Evolutionary conservation across 2,113 vertebrate genomes (phyloP), one percentile per base, ranked within the genome.

Genomic region (Prunella fulvescens): DNA sequence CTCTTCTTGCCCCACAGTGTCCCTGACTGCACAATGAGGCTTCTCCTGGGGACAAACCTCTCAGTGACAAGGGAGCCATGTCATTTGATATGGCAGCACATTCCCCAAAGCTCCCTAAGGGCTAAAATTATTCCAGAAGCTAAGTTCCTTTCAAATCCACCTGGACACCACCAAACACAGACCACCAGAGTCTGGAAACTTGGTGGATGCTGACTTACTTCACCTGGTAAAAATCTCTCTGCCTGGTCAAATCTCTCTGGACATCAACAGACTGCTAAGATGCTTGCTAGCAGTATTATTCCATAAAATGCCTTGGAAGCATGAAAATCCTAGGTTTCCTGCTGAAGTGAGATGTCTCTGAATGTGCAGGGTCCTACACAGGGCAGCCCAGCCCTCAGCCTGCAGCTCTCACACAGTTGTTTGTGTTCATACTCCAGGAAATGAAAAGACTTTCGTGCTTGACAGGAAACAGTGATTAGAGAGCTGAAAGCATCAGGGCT

Each of bases 1-100:
- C 28, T 53, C 14, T 37, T 62, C 42, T 19, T 70, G 58, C 11
- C 62, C 40, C 9, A 3, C 1, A 0, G 6, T 3, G 9, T 16
- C 19, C 60, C 51, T 22, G 9, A 24, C 42, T 14, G 45, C 61
- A 45, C 1, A 0, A 12, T 4, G 45, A 77, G 37, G n/a, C 31
- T 80, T 69, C 24, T 61, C 58, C 3, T n/a, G 62, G 62, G 48
- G 15, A 66, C 37, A 86, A 72, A 53, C 28, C 31, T 67, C 67
- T 37, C 53, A 17, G 2, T 3, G 14, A 18, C 11, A 33, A 45
- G 18, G 31, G 12, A 73, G 2, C 31, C 42, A 13, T 5, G 7
- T 3, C 10, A 16, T 69, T 61, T 71, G 40, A 25, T 5, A 35
- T 0, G 45, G 40, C 48, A 93, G 12, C 26, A 47, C 7, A 11